Percentiles rank a stretch among this genome's conserved stretches.
phyloP scores from a whole-genome alignment of 2,797 vertebrate species.

The Semaprochilodus insignis region DNA sequence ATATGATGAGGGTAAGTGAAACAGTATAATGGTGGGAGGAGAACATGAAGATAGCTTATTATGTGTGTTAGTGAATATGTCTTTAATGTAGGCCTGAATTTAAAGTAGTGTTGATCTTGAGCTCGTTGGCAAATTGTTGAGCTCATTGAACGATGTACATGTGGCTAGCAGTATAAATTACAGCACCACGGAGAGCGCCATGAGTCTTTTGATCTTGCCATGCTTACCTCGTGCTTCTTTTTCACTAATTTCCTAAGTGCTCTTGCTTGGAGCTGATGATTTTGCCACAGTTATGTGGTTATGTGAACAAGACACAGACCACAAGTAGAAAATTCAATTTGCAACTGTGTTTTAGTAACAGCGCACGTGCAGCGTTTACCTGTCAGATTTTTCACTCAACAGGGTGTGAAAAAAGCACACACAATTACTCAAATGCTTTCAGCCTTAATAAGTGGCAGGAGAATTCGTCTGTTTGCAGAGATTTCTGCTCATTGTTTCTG shows the following conservation, averaged over 20 bases:
- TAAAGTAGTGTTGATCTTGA: background rate
- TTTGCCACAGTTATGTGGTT: background rate
- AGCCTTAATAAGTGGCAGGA: slow-evolving; percentile 25
- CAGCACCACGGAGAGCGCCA: slow-evolving; percentile 14
- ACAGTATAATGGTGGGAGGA: background rate
- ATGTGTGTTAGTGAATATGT: background rate
- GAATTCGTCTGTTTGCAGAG: slow-evolving; percentile 26
- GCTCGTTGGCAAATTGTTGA: background rate
- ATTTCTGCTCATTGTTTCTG: slow-evolving; percentile 17
- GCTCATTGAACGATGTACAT: background rate
- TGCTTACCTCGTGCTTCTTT: background rate
- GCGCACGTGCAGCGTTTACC: background rate
- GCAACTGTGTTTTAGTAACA: background rate
- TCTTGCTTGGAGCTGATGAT: background rate
- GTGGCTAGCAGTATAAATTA: background rate
- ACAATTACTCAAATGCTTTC: slow-evolving; percentile 25
- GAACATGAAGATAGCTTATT: background rate
- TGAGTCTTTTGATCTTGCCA: background rate
- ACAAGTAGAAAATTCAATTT: background rate
- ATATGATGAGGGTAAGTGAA: background rate
- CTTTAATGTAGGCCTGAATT: background rate
- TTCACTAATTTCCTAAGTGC: background rate
- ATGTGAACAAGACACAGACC: background rate
- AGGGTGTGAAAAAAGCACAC: slow-evolving; percentile 7
- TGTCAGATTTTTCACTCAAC: background rate